These are phyloP conservation scores for Bruchidius siliquastri DNA, from an alignment of 2,888 invertebrate genomes.

Conservation along the genomic window DNA sequence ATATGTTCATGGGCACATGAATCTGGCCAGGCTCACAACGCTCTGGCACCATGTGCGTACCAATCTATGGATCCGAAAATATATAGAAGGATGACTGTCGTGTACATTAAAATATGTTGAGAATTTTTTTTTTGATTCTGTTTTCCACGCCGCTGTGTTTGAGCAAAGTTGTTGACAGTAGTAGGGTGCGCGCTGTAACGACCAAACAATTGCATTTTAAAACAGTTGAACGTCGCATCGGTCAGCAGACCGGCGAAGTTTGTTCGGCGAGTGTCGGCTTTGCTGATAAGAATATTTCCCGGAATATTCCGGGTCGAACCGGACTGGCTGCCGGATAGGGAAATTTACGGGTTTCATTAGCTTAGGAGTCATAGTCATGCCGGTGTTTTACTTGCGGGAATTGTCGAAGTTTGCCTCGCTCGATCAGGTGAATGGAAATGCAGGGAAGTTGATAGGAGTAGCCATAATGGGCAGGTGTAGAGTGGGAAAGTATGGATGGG, in stretches of 20 bases:
- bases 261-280: background rate
- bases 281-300: background rate
- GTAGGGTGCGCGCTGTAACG: background rate
- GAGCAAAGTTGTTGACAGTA: background rate
- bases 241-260: background rate
- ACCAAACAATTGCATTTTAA: background rate
- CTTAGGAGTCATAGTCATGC: conserved; percentile 18
- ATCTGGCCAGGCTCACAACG: no score
- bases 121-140: no score
- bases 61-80: no score
- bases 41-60: no score
- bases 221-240: background rate
- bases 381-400: conserved; percentile 32
- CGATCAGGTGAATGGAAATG: conserved; percentile 7
- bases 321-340: background rate
- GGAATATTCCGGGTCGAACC: background rate
- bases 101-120: no score
- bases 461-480: conserved; percentile 12
- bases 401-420: conserved; percentile 27
- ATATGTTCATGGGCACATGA: no score
- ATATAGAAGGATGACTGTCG: no score
- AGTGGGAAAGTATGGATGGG: background rate
- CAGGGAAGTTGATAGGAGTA: conserved; percentile 13
- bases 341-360: background rate
- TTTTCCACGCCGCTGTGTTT: background rate